phyloP scores from a whole-genome alignment of 2,888 invertebrate genomes.

The Ephialtes manifestator region DNA sequence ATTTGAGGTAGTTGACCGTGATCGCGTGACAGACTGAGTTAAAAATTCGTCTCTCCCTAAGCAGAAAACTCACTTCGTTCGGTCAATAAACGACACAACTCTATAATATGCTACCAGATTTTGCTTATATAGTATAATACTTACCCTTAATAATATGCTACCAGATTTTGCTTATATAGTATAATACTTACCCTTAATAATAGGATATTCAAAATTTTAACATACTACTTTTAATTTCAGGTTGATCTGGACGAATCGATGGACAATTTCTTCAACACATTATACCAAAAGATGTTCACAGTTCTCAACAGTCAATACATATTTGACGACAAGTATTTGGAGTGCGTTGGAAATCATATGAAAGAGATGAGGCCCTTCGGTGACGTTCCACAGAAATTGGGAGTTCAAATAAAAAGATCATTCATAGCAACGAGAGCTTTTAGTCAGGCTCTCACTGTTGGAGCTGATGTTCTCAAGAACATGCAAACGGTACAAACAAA shows the following conservation, averaged over 20 bases:
- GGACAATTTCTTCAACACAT: constrained; percentile 96
- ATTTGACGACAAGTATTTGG: constrained; percentile 95
- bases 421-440: constrained; percentile 98
- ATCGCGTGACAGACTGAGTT: not conserved
- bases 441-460: constrained; percentile 94
- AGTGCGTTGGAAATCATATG: constrained; percentile 97
- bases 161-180: not conserved
- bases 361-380: constrained; percentile 97
- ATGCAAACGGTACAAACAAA: constrained; percentile 89
- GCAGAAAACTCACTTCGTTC: not conserved
- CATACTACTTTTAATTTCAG: constrained; percentile 83
- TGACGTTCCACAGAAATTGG: constrained; percentile 96
- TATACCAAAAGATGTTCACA: constrained; percentile 98
- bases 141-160: not conserved
- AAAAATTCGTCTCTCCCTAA: not conserved
- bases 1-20: not conserved
- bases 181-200: not conserved
- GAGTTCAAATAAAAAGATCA: constrained; percentile 95
- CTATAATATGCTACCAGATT: not conserved
- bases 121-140: not conserved
- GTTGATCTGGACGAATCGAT: constrained; percentile 94
- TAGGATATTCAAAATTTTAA: not conserved
- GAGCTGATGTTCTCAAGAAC: constrained; percentile 92
- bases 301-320: constrained; percentile 97
- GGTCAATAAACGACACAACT: not conserved